Base-by-base conservation (phyloP, 1,140 invertebrate genomes). In the Sipha flava region DNA sequence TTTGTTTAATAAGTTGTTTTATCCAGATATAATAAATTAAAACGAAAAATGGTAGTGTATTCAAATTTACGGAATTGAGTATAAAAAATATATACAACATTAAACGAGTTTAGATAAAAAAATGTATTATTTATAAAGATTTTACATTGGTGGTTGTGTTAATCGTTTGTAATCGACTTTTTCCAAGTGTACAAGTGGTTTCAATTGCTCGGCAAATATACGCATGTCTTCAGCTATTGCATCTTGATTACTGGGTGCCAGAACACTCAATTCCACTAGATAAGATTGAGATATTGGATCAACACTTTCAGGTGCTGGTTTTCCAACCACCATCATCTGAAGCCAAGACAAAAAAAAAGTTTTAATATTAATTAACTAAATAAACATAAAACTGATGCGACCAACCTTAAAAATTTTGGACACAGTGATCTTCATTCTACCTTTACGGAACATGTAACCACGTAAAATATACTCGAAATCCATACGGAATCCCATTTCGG, bases 361-460 rank as follows among this genome's bases (percentile, higher is more conserved):
- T 57, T 57, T 2, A 62, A n/a, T 18, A 62, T 21, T 34, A 64
- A 14, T 5, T 21, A 21, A 3, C 21, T 18, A 7, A 7, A n/a
- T 0, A 54, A 23, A 23, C 1, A 23, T 34, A 37, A 34, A 49
- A 43, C 4, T 9, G 18, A 70, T 37, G 72, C 34, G 14, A 62
- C 40, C 77, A 85, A 89, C 88, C 83, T 95, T 95, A 82, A 94
- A 96, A 14, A 99, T 92, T 86, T 98, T 98, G 1, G 94, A 95
- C 0, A 98, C 95, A 2, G 95, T 97, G 2, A 98, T 93, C 86
- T 98, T 98, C 94, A 98, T 97, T 84, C 96, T 88, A 1, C 96
- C 96, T 88, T 98, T 98, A 68, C 95, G 89, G 83, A 98, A 98
- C 91, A 98, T 95, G 83, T 94, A 97, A 18, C 96, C 97, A 87